phyloP scores from a whole-genome alignment of 2,888 invertebrate genomes.

The Troides helena region DNA sequence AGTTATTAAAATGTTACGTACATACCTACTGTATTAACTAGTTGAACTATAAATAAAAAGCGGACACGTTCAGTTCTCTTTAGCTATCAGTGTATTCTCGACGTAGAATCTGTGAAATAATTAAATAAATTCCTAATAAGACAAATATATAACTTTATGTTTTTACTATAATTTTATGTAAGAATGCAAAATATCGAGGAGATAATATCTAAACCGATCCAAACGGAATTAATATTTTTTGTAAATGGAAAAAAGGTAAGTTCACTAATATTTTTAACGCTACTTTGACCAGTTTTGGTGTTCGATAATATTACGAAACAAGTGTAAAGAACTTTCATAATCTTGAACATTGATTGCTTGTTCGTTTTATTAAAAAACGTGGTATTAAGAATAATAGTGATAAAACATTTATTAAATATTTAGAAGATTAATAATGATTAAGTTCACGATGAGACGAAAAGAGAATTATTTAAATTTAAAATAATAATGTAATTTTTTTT shows the following conservation, averaged over 20 bases:
- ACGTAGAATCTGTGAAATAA: background rate
- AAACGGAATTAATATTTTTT: slow-evolving; percentile 74
- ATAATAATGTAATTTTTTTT: too few relatives aligned
- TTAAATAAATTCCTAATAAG: background rate
- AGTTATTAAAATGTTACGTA: background rate
- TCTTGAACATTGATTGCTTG: too few relatives aligned
- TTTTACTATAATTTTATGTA: background rate
- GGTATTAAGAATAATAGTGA: too few relatives aligned
- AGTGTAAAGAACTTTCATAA: too few relatives aligned
- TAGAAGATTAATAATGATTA: too few relatives aligned
- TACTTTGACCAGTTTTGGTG: background rate
- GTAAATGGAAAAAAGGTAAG: slow-evolving; percentile 83
- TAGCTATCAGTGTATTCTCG: background rate
- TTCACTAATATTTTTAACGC: background rate
- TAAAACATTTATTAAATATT: too few relatives aligned
- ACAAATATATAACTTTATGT: background rate
- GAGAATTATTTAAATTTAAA: too few relatives aligned
- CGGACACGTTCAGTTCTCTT: slow-evolving; percentile 11
- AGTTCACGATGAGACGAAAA: too few relatives aligned
- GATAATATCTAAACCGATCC: slow-evolving; percentile 48
- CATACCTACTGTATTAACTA: background rate
- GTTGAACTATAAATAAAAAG: background rate
- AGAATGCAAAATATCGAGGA: slow-evolving; percentile 44
- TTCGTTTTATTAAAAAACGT: too few relatives aligned
- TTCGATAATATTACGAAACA: too few relatives aligned